Evolutionary conservation across 1,140 invertebrate genomes (phyloP).

Genomic region (Leptinotarsa undecemlineata): DNA sequence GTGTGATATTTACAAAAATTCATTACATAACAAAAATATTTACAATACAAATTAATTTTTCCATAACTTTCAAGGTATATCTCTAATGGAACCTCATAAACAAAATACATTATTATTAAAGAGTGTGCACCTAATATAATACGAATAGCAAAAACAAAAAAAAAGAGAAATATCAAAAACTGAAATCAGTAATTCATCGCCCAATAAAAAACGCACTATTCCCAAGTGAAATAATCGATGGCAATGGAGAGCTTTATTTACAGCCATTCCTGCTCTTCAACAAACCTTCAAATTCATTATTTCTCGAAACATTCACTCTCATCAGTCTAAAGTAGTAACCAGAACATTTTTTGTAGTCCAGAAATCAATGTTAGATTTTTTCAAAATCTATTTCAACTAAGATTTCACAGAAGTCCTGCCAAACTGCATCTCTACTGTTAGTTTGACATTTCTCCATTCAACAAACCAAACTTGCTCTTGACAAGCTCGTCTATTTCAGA

Average conservation of each 20-base stretch:
- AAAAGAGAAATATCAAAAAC: background rate
- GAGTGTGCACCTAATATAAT: background rate
- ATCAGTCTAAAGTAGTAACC: background rate
- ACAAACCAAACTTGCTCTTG: background rate
- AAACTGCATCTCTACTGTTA: background rate
- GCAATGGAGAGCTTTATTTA: background rate
- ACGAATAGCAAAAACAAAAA: background rate
- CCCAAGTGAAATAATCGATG: no score
- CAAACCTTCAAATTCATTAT: background rate
- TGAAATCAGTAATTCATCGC: background rate
- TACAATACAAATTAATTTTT: background rate
- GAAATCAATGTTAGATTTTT: background rate
- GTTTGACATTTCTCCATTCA: background rate
- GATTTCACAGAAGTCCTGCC: background rate
- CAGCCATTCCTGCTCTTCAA: background rate
- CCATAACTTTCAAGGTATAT: background rate
- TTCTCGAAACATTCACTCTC: background rate
- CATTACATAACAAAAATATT: conserved; percentile 4
- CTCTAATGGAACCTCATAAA: background rate
- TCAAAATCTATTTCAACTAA: background rate
- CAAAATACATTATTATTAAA: background rate
- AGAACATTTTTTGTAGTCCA: background rate
- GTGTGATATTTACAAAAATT: background rate
- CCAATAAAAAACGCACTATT: background rate
- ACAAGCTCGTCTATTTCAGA: conserved; percentile 5